These are phyloP conservation scores for Synanceia verrucosa DNA, from an alignment of 2,797 vertebrate species.

Conservation along the genomic window DNA sequence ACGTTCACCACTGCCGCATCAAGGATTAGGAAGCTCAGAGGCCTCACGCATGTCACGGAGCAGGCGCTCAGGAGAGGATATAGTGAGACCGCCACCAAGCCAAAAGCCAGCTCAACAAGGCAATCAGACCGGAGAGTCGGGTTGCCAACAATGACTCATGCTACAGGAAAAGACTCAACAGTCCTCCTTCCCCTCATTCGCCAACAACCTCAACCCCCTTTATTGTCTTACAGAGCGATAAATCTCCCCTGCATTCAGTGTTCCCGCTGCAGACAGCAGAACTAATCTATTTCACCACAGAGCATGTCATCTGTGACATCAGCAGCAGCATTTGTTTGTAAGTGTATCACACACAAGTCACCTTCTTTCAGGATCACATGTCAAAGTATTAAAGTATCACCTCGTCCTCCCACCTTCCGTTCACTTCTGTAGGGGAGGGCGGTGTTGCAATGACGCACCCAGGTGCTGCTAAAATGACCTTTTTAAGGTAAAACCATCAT, in stretches of 20 bases:
- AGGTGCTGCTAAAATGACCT: constrained; percentile 14
- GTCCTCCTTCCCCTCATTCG: constrained; percentile 49
- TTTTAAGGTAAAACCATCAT: constrained; percentile 5
- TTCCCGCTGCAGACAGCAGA: neutral
- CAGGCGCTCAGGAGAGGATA: constrained; percentile 54
- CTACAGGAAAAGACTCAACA: constrained; percentile 66
- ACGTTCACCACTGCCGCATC: constrained; percentile 13
- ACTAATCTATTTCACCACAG: neutral
- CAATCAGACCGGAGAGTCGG: constrained; percentile 63
- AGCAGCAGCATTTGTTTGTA: neutral
- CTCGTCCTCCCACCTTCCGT: neutral
- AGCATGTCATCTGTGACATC: constrained; percentile 22
- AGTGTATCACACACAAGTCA: neutral
- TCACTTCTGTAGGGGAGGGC: neutral
- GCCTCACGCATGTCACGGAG: constrained; percentile 53
- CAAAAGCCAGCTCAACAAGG: constrained; percentile 72
- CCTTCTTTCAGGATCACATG: constrained; percentile 4
- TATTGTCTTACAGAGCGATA: constrained; percentile 46
- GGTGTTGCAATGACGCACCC: neutral
- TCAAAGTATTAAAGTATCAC: constrained; percentile 7
- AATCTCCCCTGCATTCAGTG: constrained; percentile 29
- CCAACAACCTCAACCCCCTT: constrained; percentile 48
- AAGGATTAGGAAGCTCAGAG: constrained; percentile 41
- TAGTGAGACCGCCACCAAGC: constrained; percentile 54
- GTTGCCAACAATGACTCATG: constrained; percentile 73